Conservation (phyloP, 2,113 vertebrate genomes). For the Ochotona curzoniae region DNA sequence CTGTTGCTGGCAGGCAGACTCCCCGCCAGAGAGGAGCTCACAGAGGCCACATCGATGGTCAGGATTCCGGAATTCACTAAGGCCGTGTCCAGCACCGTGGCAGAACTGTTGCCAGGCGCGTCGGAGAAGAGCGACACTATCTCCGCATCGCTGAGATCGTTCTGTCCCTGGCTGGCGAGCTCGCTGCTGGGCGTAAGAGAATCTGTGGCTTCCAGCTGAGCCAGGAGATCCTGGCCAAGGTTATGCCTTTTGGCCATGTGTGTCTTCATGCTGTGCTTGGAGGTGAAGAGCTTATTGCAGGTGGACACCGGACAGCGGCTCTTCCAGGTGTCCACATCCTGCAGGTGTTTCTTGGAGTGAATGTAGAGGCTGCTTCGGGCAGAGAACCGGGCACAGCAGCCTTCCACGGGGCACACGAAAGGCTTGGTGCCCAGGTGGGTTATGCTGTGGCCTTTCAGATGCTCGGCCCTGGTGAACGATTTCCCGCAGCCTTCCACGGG, state of each 20-base stretch:
- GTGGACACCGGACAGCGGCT: slow-evolving; percentile 93
- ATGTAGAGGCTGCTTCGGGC: slow-evolving; percentile 98
- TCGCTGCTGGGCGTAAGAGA: slow-evolving; percentile 96
- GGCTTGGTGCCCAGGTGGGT: slow-evolving; percentile 98
- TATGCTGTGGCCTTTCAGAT: slow-evolving; percentile 98
- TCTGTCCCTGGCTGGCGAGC: slow-evolving; percentile 90
- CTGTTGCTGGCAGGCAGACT: slow-evolving; percentile 78
- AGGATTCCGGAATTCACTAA: slow-evolving; percentile 95
- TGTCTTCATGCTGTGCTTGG: slow-evolving; percentile 96
- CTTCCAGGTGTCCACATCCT: slow-evolving; percentile 91
- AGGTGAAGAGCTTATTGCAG: slow-evolving; percentile 96
- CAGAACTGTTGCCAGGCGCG: slow-evolving; percentile 85
- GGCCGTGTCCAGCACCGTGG: slow-evolving; percentile 92
- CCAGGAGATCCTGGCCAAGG: slow-evolving; percentile 93
- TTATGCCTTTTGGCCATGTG: slow-evolving; percentile 98
- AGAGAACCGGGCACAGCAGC: slow-evolving; percentile 96
- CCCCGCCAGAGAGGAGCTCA: slow-evolving; percentile 88
- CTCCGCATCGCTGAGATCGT: slow-evolving; percentile 92
- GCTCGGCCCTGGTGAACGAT: slow-evolving; percentile 97
- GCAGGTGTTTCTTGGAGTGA: slow-evolving; percentile 97
- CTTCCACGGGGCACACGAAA: slow-evolving; percentile 96
- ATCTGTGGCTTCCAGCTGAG: slow-evolving; percentile 92
- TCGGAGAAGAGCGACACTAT: slow-evolving; percentile 94
- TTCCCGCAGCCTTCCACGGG: slow-evolving; percentile 97
- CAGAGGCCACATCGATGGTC: slow-evolving; percentile 93